Evolutionary conservation across 2,888 invertebrate genomes (phyloP).

Genomic region (Copidosoma aretas): DNA sequence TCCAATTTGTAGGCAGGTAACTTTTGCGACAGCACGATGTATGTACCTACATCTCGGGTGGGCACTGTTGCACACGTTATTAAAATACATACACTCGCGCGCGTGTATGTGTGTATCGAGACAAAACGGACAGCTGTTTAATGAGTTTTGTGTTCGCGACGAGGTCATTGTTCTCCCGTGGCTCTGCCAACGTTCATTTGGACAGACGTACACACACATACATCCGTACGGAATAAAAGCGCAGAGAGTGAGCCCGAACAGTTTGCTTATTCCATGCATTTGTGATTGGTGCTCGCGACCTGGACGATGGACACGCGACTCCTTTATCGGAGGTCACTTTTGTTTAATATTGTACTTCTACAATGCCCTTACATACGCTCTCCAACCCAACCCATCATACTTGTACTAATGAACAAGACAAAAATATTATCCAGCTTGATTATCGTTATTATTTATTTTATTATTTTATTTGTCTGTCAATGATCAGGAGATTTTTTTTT

Average conservation of each 20-base stretch:
- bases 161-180: constrained; percentile 47
- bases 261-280: constrained; percentile 41
- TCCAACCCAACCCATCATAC: no score
- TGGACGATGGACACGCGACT: constrained; percentile 18
- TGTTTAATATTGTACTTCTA: no score
- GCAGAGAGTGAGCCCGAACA: constrained; percentile 7
- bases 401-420: no score
- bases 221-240: constrained; percentile 4
- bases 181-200: constrained; percentile 17
- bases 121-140: constrained; percentile 61
- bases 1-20: no score
- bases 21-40: no score
- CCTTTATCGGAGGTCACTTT: constrained; percentile 22
- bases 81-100: neutral
- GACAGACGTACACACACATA: neutral
- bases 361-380: no score
- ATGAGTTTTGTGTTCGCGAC: constrained; percentile 55
- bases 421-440: no score
- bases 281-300: constrained; percentile 48
- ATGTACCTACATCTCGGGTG: no score
- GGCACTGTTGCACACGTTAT: no score
- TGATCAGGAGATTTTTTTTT: no score
- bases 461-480: no score
- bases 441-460: no score
- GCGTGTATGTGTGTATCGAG: constrained; percentile 49